Conservation (phyloP, 2,797 vertebrate species). For the Lepilemur septentrionalis region DNA sequence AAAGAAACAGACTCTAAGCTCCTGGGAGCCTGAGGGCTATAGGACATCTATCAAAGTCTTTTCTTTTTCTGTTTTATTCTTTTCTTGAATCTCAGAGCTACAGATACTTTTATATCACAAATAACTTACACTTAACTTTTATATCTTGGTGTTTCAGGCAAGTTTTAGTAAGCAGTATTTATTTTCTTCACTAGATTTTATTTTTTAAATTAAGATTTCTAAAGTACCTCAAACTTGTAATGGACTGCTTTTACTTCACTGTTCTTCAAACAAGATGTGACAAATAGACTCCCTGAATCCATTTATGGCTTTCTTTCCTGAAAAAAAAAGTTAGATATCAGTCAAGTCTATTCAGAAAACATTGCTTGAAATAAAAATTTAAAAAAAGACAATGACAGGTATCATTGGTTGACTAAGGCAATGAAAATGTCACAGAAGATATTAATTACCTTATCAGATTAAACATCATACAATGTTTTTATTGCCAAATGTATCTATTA, state of each 20-base stretch:
- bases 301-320: background rate
- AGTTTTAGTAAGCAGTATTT: background rate
- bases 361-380: background rate
- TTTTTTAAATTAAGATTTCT: conserved; percentile 36
- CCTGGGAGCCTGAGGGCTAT: background rate
- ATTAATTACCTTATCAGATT: background rate
- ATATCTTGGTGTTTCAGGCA: background rate
- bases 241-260: background rate
- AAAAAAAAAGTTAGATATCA: background rate
- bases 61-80: background rate
- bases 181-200: background rate
- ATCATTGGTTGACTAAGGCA: background rate
- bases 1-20: background rate
- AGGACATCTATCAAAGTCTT: background rate
- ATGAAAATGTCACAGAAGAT: background rate
- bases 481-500: background rate
- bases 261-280: background rate
- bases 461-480: background rate
- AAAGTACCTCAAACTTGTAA: background rate
- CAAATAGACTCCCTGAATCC: background rate
- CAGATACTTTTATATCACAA: background rate
- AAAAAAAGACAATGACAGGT: background rate
- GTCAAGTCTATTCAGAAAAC: background rate
- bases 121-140: background rate
- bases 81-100: background rate